Base-by-base conservation (phyloP, 2,888 invertebrate genomes). In the Hemicrepidius hirtus region DNA sequence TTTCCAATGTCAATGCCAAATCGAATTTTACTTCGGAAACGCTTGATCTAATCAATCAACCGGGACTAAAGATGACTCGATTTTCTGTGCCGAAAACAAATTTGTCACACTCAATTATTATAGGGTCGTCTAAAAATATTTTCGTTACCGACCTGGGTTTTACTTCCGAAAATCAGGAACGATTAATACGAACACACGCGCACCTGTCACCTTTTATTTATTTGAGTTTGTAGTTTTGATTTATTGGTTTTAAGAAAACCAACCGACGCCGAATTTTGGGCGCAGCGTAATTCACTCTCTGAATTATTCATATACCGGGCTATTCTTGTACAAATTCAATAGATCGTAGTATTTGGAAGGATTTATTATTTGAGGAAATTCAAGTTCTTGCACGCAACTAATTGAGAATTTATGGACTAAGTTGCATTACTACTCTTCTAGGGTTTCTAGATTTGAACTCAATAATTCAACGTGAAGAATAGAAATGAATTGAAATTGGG, bases 141-240 rank as follows among this genome's bases (percentile, higher is more conserved):
- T 59, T 57, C 20, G 20, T 40, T 60, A 60, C 40, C 12, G 46
- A 10, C 28, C 49, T 63, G 49, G 16, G 28, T 44, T 49, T 46
- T 13, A 63, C 46, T 63, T 63, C 63, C 46, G 28, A 46, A 13
- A 63, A 24, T 28, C 28, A 49, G 10, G 63, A 41, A 13, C 41
- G 24, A 63, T 63, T 63, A 46, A 44, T 63, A 35, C 20, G 46
- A 35, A 41, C 21, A n/a, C 41, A 41, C 37, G 60, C 40, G 20
- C 41, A 60, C 60, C 60, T 60, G 60, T 60, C 60, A 41, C 60
- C 16, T 41, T 60, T 63, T 63, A 63, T 63, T 63, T 63, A 63
- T 63, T 49, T 49, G 63, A 63, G 46, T 63, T 49, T 49, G 28
- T 16, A 46, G 46, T 63, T 63, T 63, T 63, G 63, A 63, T 63